Evolutionary conservation across 2,888 invertebrate genomes (phyloP), one percentile per base, ranked within the genome.

Genomic region (Marasmarcha lunaedactyla): DNA sequence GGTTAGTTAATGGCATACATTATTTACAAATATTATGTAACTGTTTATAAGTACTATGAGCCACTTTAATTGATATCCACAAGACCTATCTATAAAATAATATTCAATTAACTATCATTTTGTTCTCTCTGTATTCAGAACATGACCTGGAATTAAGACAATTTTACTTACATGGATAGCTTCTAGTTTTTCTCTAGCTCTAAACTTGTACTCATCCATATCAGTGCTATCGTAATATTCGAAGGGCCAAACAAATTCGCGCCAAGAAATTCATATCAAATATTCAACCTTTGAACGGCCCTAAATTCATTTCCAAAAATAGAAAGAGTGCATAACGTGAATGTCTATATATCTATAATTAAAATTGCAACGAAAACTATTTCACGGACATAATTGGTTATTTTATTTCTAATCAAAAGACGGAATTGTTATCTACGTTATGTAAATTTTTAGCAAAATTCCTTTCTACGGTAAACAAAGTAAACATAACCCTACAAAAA

Each of bases 211-310:
- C 48, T 78, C 83, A 53, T 84, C 84, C 77, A 84, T 83, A 55
- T 62, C 70, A 62, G 55, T 51, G 57, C 57, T 30, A 30, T 20
- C 20, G 20, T 20, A 20, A 20, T 5, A 7, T 20, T 20, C 20
- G 20, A 30, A 30, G 30, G 30, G 9, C 4, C 11, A 30, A 11
- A 11, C 30, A 11, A 30, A 10, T 9, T n/a, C 30, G 30, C 30
- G 30, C 30, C 30, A 30, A 30, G 30, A 30, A 67, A 64, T 64
- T 63, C 63, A 63, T 63, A 63, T 56, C 59, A 64, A 71, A 74
- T 65, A 74, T 71, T 78, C 73, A 68, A 81, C 81, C 81, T 81
- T 79, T 81, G 83, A 60, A 69, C 76, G 61, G 73, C 60, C 67
- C 69, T 63, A 70, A 71, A 69, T 62, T 53, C 46, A 51, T 48